Evolutionary conservation across 2,797 vertebrate genomes (phyloP).

Genomic region (Peromyscus nudipes): DNA sequence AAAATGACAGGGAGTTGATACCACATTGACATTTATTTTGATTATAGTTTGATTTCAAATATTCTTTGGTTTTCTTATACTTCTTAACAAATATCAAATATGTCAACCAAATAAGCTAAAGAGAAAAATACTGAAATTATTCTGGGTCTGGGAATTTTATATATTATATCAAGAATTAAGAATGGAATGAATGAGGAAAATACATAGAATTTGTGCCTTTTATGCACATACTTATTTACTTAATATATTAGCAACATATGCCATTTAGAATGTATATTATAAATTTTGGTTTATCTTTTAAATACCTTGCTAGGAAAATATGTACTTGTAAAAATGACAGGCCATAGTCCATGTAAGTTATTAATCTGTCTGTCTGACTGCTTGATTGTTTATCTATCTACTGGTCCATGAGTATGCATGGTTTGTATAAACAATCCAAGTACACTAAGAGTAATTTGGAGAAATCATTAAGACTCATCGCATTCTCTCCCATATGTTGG

Average conservation of each 20-base stretch:
- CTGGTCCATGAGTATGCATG: neutral
- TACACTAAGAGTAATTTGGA: neutral
- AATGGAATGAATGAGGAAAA: neutral
- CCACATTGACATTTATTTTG: neutral
- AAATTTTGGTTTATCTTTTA: neutral
- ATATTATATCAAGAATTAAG: neutral
- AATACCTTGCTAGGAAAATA: neutral
- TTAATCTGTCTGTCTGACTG: neutral
- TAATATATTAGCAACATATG: neutral
- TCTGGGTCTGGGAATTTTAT: neutral
- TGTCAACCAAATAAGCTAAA: neutral
- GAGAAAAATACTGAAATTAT: neutral
- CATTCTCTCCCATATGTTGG: neutral
- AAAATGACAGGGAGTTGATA: neutral
- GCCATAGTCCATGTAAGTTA: neutral
- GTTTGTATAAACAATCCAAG: neutral
- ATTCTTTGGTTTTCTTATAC: neutral
- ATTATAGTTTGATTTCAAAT: neutral
- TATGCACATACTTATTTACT: too few relatives aligned
- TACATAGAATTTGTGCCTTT: neutral
- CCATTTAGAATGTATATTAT: neutral
- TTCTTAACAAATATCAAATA: neutral
- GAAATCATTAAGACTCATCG: neutral
- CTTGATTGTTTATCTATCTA: neutral
- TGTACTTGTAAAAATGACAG: neutral